Evolutionary conservation across 2,888 invertebrate species (phyloP), one percentile per base, ranked within the genome.

Genomic region (Drosophila algonquin): DNA sequence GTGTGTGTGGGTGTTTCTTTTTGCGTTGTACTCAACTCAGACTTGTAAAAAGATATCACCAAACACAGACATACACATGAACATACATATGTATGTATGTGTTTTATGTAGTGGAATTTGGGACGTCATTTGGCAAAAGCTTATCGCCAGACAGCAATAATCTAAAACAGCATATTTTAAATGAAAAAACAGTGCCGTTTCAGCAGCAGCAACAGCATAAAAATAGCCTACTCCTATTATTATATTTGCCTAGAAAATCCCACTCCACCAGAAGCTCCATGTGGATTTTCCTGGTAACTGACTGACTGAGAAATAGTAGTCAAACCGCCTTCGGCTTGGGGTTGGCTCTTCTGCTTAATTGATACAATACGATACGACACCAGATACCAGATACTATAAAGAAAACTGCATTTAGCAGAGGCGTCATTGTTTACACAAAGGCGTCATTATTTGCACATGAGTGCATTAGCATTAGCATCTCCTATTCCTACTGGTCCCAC

Each of bases 351-450:
- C 58, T 55, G 46, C 21, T 32, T 52, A 45, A 50, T 55, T n/a
- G 6, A 52, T 45, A 44, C 54, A 70, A 70, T 51, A 54, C 51
- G 71, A 70, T 58, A 57, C 56, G 27, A 18, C 50, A 18, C 32
- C 24, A 21, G 21, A 21, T 21, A 21, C 21, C 21, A 21, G 21
- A 21, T 21, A 21, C 21, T 18, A 54, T 14, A 58, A 30, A n/a
- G 14, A 40, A 40, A 46, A 58, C 51, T 71, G 54, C 69, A 63
- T 48, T 40, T 16, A 53, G 18, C 48, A 46, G 35, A 24, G 18
- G 21, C 30, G 18, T 50, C 40, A 12, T n/a, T 10, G 40, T 32
- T 3, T 32, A 32, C 32, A 32, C 21, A n/a, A n/a, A n/a, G n/a
- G n/a, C n/a, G n/a, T n/a, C n/a, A n/a, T n/a, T n/a, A n/a, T n/a